Conservation (phyloP, 2,113 vertebrate species). For the Hirundichthys speculiger region DNA sequence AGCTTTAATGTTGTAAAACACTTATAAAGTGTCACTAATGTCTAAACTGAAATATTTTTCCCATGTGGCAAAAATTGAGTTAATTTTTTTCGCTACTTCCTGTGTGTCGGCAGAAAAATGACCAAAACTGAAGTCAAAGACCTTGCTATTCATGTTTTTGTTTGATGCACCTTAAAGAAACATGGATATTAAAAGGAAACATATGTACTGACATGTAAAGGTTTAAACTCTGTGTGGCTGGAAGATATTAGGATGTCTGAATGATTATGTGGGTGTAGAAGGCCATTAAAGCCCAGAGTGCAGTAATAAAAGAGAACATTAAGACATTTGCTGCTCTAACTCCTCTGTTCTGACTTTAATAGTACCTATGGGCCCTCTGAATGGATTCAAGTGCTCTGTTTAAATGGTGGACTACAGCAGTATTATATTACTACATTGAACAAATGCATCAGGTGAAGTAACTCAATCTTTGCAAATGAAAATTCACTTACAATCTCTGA, state of each 20-base stretch:
- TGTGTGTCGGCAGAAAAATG: too few species aligned
- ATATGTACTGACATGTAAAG: too few species aligned
- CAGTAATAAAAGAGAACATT: constrained; percentile 38
- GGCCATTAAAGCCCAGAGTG: constrained; percentile 13
- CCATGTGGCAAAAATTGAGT: too few species aligned
- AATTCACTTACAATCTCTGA: not conserved
- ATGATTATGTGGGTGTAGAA: constrained; percentile 7
- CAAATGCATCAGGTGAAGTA: not conserved
- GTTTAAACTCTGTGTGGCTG: not conserved
- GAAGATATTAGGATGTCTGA: constrained; percentile 11
- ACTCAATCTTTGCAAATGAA: not conserved
- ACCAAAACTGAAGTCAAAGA: too few species aligned
- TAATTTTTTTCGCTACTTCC: too few species aligned
- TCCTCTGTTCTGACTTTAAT: constrained; percentile 34
- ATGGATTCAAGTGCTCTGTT: constrained; percentile 38
- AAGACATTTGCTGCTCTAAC: constrained; percentile 24
- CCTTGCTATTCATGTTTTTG: too few species aligned
- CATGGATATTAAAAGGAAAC: not conserved
- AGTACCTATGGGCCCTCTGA: constrained; percentile 4
- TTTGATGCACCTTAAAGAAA: not conserved
- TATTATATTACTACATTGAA: constrained; percentile 10
- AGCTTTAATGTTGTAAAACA: not conserved
- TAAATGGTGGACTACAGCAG: constrained; percentile 9
- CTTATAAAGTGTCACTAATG: not conserved
- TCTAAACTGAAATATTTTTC: too few species aligned